phyloP scores from a whole-genome alignment of 2,797 vertebrate species.

The Anolis apletophallus region DNA sequence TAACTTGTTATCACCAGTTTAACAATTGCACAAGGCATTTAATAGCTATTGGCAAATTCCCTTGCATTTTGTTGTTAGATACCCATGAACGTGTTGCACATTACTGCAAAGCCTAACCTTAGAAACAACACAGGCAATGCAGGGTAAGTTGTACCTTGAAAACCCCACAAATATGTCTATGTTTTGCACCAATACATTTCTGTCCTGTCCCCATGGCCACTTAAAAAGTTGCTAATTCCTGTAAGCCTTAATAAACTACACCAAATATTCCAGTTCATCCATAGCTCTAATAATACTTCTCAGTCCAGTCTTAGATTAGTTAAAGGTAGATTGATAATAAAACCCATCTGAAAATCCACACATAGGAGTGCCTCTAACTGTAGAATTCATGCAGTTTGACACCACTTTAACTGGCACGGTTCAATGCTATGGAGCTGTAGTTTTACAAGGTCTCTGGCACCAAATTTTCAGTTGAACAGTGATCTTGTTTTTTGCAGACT shows the following conservation, averaged over 20 bases:
- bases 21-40: constrained; percentile 65
- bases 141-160: background rate
- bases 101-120: constrained; percentile 15
- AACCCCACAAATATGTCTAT: background rate
- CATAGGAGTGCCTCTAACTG: too few species aligned
- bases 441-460: too few species aligned
- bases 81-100: background rate
- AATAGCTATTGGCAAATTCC: constrained; percentile 41
- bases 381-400: too few species aligned
- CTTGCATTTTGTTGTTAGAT: constrained; percentile 35
- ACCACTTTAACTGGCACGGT: too few species aligned
- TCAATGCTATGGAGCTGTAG: too few species aligned
- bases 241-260: background rate
- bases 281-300: constrained; percentile 8
- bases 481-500: too few species aligned
- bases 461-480: too few species aligned
- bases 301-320: background rate
- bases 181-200: background rate
- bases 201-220: background rate
- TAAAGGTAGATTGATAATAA: background rate
- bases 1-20: constrained; percentile 69
- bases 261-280: background rate
- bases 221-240: background rate
- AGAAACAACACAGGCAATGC: background rate
- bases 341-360: background rate